Evolutionary conservation across 1,140 invertebrate species (phyloP), one percentile per base, ranked within the genome.

Genomic region (Hirudo medicinalis): DNA sequence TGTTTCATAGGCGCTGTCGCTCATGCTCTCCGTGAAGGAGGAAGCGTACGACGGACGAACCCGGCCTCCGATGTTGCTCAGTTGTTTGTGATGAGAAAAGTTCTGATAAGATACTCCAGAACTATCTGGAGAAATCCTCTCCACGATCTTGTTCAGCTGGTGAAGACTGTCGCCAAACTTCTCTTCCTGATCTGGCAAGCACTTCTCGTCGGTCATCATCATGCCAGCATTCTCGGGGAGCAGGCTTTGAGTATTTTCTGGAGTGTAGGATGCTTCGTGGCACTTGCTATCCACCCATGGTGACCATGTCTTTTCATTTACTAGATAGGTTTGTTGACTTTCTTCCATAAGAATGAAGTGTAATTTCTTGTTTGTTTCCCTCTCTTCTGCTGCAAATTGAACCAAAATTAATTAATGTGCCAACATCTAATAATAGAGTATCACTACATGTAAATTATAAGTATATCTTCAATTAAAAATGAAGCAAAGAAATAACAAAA

Each of bases 141-240:
- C 69, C 19, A 70, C 69, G 13, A 70, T 70, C 53, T 70, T 70
- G 53, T 70, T 70, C 69, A 70, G 53, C 69, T 70, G 69, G 25
- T 70, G 32, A 22, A 70, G 53, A 49, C 69, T 70, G 49, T 70
- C 49, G n/a, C 69, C 69, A 54, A 49, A 70, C 25, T 70, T 53
- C 9, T 70, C 69, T 11, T 43, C n/a, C 22, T 36, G n/a, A 27
- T 43, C 67, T 8, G 29, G 36, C 25, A 53, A 22, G 25, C 29
- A 32, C 29, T 63, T 63, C 6, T 63, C 57, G 29, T 22, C 57
- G 4, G 57, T 19, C 22, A 32, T 63, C 22, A 32, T 63, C 22
- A 22, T 63, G 22, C 29, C 57, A 15, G 22, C 29, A 32, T 63
- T 32, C 11, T 22, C 57, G 11, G 57, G 22, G 0, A 15, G 57